Conservation (phyloP, 2,888 invertebrate species). For the Scotopteryx bipunctaria region DNA sequence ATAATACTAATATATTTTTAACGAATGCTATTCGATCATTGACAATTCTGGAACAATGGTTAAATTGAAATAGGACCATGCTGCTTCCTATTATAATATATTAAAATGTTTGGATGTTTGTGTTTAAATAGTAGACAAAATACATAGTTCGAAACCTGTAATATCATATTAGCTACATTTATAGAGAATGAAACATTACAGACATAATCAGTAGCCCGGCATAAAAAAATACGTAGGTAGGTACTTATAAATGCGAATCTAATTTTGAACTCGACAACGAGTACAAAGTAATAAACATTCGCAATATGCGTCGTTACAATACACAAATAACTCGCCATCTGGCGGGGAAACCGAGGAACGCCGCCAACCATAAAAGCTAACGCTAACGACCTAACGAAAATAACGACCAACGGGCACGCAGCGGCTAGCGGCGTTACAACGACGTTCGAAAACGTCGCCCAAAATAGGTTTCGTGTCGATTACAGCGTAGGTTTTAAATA, state of each 20-base stretch:
- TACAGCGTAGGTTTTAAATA: constrained; percentile 53
- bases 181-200: too few relatives aligned
- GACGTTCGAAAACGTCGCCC: constrained; percentile 52
- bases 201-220: too few relatives aligned
- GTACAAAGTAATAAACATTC: constrained; percentile 18
- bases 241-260: constrained; percentile 9
- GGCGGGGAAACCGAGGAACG: constrained; percentile 45
- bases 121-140: too few relatives aligned
- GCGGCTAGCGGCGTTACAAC: constrained; percentile 50
- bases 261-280: constrained; percentile 5
- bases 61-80: too few relatives aligned
- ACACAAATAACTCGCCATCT: constrained; percentile 60
- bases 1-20: too few relatives aligned
- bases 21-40: too few relatives aligned
- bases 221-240: too few relatives aligned
- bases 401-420: constrained; percentile 61
- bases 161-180: too few relatives aligned
- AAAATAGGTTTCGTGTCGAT: constrained; percentile 58
- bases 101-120: too few relatives aligned
- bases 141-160: too few relatives aligned
- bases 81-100: too few relatives aligned
- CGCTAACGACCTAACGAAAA: constrained; percentile 64
- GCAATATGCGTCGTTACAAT: constrained; percentile 30
- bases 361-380: constrained; percentile 43
- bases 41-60: too few relatives aligned